Percentiles rank a stretch among this genome's conserved stretches.
Evolutionary conservation across 2,888 invertebrate genomes (phyloP).

Genomic region (Amphimallon solstitiale): DNA sequence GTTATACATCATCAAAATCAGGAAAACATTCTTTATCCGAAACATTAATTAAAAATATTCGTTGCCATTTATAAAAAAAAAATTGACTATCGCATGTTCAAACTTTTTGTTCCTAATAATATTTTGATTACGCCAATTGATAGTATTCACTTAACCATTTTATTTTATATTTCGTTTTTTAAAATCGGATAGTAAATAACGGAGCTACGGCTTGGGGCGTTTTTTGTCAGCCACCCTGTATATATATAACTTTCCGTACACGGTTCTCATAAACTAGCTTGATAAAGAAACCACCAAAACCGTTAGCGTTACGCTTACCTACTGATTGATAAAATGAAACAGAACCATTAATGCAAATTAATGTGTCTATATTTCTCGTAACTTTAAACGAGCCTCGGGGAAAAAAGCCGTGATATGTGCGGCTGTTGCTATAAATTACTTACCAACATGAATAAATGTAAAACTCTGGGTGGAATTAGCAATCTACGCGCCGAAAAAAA

Average conservation of each 20-base stretch:
- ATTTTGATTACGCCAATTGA: no score
- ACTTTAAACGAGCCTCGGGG: neutral
- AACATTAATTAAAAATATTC: no score
- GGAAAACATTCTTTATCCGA: no score
- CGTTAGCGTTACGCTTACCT: neutral
- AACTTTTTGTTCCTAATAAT: no score
- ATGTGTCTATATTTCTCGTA: conserved; percentile 20
- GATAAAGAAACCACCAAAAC: conserved; percentile 13
- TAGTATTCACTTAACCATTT: no score
- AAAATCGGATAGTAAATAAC: no score
- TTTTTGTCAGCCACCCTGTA: no score
- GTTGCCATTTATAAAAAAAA: no score
- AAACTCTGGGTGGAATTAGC: neutral
- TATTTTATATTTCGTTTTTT: no score
- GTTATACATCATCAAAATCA: no score
- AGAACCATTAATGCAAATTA: conserved; percentile 10
- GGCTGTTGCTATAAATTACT: conserved; percentile 17
- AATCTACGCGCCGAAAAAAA: conserved; percentile 1
- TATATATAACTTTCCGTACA: neutral
- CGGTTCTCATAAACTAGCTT: neutral
- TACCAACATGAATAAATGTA: conserved; percentile 17
- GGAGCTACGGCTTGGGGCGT: no score
- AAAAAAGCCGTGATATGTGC: conserved; percentile 12
- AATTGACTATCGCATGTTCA: no score
- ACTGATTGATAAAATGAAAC: conserved; percentile 20